Base-by-base conservation (phyloP, 1,140 invertebrate species). In the Caenorhabditis brenneri region DNA sequence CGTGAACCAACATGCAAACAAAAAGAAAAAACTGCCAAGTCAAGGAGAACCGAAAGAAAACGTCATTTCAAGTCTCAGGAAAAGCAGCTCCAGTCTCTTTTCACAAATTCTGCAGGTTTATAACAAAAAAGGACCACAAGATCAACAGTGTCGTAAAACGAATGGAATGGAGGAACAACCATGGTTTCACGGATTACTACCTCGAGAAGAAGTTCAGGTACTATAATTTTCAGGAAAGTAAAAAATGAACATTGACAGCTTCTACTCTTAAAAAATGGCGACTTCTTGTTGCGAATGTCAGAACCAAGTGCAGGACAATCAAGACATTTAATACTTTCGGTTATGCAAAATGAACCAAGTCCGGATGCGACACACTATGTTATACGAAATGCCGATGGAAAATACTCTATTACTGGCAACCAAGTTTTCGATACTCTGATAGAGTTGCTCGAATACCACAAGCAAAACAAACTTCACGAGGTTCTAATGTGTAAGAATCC, bases 181-280 rank as follows among this genome's bases (percentile, higher is more conserved):
- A 39, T 74, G 27, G n/a, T 74, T 74, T 46, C 65, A 74, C 24
- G 65, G 65, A 74, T n/a, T 74, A 42, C 65, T 74, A 24, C 65
- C 65, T 1, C 36, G 65, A 10, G 65, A 74, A 15, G 65, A 74
- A 74, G 65, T 74, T 42, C 33, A 74, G 65, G 65, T 74, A 4
- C 24, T 5, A 58, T n/a, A 36, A 36, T 36, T 36, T 12, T 0
- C 24, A 22, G 10, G 10, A 27, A 55, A 6, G 15, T 29, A 6
- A 29, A 22, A 10, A 1, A 7, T 7, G 5, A 29, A 24, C 12
- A 6, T 58, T 27, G 24, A 19, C 10, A 74, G 65, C 33, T 74
- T 42, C 15, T 74, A 74, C 65, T 74, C 12, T n/a, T 22, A 27
- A 74, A 74, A 42, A 74, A 74, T 24, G 65, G 65, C 7, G 65